phyloP scores from a whole-genome alignment of 2,113 vertebrate species.

The Corythornis vintsioides region DNA sequence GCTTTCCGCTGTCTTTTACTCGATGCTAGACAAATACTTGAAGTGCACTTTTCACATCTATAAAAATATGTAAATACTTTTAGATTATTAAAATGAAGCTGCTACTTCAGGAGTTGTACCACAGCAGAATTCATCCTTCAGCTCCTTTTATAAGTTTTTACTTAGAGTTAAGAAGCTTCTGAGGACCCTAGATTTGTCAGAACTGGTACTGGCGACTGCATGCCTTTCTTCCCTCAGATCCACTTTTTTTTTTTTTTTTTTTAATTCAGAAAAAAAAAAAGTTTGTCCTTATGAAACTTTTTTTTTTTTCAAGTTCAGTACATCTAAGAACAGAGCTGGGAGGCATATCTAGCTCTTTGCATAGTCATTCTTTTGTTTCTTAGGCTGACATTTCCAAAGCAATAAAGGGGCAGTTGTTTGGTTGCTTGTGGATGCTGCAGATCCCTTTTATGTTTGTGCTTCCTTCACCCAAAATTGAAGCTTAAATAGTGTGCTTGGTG shows the following conservation, averaged over 20 bases:
- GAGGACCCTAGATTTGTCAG: neutral
- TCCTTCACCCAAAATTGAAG: neutral
- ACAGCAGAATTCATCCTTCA: neutral
- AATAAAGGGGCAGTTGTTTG: neutral
- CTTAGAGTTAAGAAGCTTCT: neutral
- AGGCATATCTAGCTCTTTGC: neutral
- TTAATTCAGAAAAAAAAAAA: neutral
- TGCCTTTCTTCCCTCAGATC: neutral
- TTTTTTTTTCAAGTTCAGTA: neutral
- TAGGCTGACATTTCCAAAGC: slow-evolving; percentile 3
- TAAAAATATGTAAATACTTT: neutral
- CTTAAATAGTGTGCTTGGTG: neutral
- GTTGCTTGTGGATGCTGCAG: neutral
- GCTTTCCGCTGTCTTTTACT: neutral
- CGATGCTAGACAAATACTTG: neutral
- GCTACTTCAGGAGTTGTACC: neutral
- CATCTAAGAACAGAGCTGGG: neutral
- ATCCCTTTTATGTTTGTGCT: neutral
- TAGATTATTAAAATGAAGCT: slow-evolving; percentile 15
- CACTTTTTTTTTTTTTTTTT: neutral
- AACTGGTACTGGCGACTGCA: neutral
- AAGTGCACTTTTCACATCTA: neutral
- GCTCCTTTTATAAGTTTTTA: neutral
- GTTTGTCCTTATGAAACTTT: neutral
- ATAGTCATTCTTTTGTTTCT: neutral